Evolutionary conservation across 2,888 invertebrate species (phyloP), one percentile per base, ranked within the genome.

Genomic region (Ectobius pallidus): DNA sequence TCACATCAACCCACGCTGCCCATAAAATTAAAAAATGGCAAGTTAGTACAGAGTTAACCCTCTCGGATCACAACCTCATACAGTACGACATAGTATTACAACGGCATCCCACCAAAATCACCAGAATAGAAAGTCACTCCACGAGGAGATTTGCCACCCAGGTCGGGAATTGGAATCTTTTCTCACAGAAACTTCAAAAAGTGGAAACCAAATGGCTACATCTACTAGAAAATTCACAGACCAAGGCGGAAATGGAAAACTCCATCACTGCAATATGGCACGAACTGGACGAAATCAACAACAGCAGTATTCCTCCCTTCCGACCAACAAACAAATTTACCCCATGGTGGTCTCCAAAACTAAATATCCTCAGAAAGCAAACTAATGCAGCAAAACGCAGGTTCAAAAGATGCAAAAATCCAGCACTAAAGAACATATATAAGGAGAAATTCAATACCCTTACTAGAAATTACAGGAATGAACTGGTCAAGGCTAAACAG

Each of bases 21-120:
- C 49, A 49, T n/a, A n/a, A 49, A 49, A 49, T 49, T 6, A 49
- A 49, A 49, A 49, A 14, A 49, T 49, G 49, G 49, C 49, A 49
- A 49, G 49, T 49, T n/a, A 49, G 49, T n/a, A 49, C 7, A 49
- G 49, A 49, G 49, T 7, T 14, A 49, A 49, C 18, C 4, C 49
- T 18, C 49, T 49, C 49, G 4, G 49, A 49, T 49, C 49, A 49
- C 49, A 49, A 49, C 18, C 49, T 49, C 49, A 49, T 49, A 7
- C 4, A n/a, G 18, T 49, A 6, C n/a, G 49, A 49, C 4, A 49
- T 14, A 49, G 18, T 9, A 39, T 6, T 39, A 49, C 49, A 6
- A 49, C 7, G 49, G 7, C 49, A n/a, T n/a, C 49, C 49, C 49
- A 49, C 49, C 7, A 49, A 49, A 6, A 4, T 49, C n/a, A 49